Evolutionary conservation across 2,113 vertebrate genomes (phyloP), one percentile per base, ranked within the genome.

Genomic region (Rhinolophus sinicus): DNA sequence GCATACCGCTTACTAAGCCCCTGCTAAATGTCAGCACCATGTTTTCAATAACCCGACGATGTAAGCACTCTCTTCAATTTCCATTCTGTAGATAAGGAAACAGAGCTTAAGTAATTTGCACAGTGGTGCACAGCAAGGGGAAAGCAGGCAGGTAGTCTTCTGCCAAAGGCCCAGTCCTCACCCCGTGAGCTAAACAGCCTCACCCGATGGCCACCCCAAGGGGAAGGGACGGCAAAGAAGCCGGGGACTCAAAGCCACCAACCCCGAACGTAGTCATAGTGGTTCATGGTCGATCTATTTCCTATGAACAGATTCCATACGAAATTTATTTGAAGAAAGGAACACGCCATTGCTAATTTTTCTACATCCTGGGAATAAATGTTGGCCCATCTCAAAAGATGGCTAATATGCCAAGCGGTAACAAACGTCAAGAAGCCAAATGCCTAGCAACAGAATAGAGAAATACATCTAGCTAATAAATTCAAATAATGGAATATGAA

Each of bases 361-460:
- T 65, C 78, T 7, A 52, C 64, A 78, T 72, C 40, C 94, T 1
- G 60, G 3, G 0, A 88, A 52, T 76, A 77, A 93, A 87, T 54
- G 50, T 81, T 80, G 14, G 47, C 38, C 38, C 14, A 21, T 54
- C 92, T 60, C 47, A 92, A 72, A 92, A 87, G 18, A 58, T 19
- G 19, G 18, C 14, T 65, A 52, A 47, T 2, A 75, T 19, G 19
- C 10, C 15, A 58, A 93, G 26, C 12, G 82, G 92, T 52, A 22
- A 87, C 84, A 88, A 75, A 81, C 14, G 30, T 69, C 50, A 81
- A 50, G 28, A 75, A 65, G 67, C 12, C 84, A 96, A 70, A 90
- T 47, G n/a, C 0, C 15, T 15, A 78, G 26, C 52, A 9, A 88
- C 28, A n/a, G 26, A 87, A 58, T 0, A 72, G 70, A 92, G 38